Evolutionary conservation across 2,797 vertebrate species (phyloP).

Genomic region (Hyperoplus lanceolatus): DNA sequence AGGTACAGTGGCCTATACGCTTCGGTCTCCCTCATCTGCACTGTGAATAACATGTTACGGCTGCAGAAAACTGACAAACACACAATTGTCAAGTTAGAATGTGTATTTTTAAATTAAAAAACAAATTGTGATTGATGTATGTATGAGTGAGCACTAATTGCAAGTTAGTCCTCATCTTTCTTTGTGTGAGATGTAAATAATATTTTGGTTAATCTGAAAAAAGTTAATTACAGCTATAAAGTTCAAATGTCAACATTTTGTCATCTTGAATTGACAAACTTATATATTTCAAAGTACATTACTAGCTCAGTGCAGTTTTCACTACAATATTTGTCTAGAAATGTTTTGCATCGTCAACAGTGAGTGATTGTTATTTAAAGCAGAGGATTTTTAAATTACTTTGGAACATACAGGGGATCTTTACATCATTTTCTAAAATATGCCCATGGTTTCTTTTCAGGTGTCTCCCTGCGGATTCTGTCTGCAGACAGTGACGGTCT

Average conservation of each 20-base stretch:
- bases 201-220: too few species aligned
- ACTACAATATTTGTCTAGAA: neutral
- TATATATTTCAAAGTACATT: too few species aligned
- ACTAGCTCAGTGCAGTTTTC: neutral
- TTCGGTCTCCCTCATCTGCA: neutral
- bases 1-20: slow-evolving; percentile 65
- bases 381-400: neutral
- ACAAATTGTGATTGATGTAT: too few species aligned
- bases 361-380: too few species aligned
- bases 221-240: too few species aligned
- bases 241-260: too few species aligned
- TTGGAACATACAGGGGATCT: neutral
- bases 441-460: slow-evolving; percentile 62
- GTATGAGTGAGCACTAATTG: too few species aligned
- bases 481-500: slow-evolving; percentile 88
- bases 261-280: too few species aligned
- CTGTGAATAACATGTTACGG: neutral
- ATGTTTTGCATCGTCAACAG: neutral
- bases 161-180: too few species aligned
- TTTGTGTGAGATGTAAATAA: too few species aligned
- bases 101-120: too few species aligned
- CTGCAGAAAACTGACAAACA: too few species aligned
- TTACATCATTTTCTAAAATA: neutral
- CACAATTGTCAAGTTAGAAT: neutral
- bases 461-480: slow-evolving; percentile 88